Base-by-base conservation (phyloP, 2,888 invertebrate genomes). In the Orchesellides sinensis region DNA sequence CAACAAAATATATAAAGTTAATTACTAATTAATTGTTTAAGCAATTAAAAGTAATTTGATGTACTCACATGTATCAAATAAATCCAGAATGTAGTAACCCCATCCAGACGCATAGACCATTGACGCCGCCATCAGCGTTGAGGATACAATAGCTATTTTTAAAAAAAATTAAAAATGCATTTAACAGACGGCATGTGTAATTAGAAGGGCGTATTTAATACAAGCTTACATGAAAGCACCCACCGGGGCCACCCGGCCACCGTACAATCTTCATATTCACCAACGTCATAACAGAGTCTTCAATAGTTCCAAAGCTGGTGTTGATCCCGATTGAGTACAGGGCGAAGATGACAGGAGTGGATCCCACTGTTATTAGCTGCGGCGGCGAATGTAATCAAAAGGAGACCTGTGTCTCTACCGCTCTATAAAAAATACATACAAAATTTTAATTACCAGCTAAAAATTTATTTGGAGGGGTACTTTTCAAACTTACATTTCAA, bases 301-400 rank as follows among this genome's bases (percentile, higher is more conserved):
- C 84, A 45, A 81, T 52, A 0, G 82, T 82, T 21, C 78, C 82
- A 82, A 82, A 84, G 1, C 56, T 68, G 35, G 66, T 72, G 59
- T 82, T 82, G 25, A 84, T 72, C 21, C 84, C 84, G 29, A 84
- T 82, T 1, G 82, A 78, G 45, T 78, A 59, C 4, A 82, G 29
- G 49, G 82, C 82, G 14, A 82, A 47, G n/a, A 45, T 75, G 82
- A 40, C 82, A 84, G 0, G 82, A 19, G n/a, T n/a, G n/a, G n/a
- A n/a, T n/a, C n/a, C n/a, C n/a, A n/a, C n/a, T n/a, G n/a, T 82
- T 49, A 5, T 70, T 66, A 40, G 75, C 82, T 8, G 82, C 84
- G 52, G 82, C 70, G 0, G 84, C 84, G 59, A 81, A 84, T 12
- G 75, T 82, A 66, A 84, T 73, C 19, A 82, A 84, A 35, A 84